Base-by-base conservation (phyloP, 2,113 vertebrate species). In the Puma concolor region DNA sequence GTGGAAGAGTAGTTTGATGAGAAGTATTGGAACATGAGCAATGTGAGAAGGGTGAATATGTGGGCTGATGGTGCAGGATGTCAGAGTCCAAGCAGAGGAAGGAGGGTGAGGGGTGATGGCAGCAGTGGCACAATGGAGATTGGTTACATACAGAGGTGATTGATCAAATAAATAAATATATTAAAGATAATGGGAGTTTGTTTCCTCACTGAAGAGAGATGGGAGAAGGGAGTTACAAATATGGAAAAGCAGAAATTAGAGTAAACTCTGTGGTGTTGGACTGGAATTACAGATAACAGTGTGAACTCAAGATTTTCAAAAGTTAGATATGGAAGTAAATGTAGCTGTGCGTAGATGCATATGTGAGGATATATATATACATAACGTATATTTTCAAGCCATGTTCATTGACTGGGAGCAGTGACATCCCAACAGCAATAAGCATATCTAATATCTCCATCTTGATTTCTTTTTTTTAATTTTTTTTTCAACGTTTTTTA, bases 391-490 rank as follows among this genome's bases (percentile, higher is more conserved):
- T 90, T 85, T 27, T 72, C 31, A 93, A 89, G 89, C n/a, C 38
- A 16, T 36, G 5, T 87, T 88, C 9, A 38, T 31, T 88, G 60
- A 82, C 71, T 85, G 44, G 74, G 12, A 82, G 48, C 60, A 86
- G 38, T 81, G 72, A 81, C n/a, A 74, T 17, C 50, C 36, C 57
- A 85, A 21, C 57, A 86, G 14, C 66, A 90, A 36, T 52, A 50
- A 89, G n/a, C 38, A 76, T 52, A 54, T 16, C 1, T 23, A 91
- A 82, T 67, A 71, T 14, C 52, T 80, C 87, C 27, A 25, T 52
- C 44, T 80, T 92, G 23, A 69, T 84, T 92, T 97, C 50, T 91
- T n/a, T n/a, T n/a, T n/a, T n/a, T n/a, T n/a, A n/a, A n/a, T n/a
- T n/a, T n/a, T n/a, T n/a, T n/a, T n/a, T n/a, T n/a, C n/a, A n/a